Base-by-base conservation (phyloP, 2,797 vertebrate genomes). In the Cossypha polioptera region DNA sequence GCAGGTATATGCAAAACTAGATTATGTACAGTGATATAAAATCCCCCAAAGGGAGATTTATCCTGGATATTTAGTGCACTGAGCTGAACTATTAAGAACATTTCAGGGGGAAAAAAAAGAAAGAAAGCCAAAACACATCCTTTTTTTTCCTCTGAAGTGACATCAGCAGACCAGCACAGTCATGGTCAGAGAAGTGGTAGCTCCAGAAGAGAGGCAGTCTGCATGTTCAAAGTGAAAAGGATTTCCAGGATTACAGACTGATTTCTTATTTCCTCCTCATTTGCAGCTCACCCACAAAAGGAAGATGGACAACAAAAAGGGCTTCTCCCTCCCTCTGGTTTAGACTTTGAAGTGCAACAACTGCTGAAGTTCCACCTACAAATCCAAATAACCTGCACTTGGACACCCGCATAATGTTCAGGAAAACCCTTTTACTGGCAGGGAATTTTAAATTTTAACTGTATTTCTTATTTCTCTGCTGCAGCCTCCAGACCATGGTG, bases 111-210 rank as follows among this genome's bases (percentile, higher is more conserved):
- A 2, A 25, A 40, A 16, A 51, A 19, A 31, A 16, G 8, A 24
- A 26, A 8, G 9, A 12, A 62, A 19, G 1, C 0, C 11, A 45
- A 74, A 48, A 1, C 12, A 13, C 13, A 17, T 61, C 1, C 5
- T 57, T 82, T 82, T 50, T 16, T 85, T 78, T 69, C 21, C 21
- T 75, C 47, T 26, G n/a, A 66, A 33, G 36, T 61, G 43, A 7
- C 28, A 16, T 7, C 5, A 71, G 14, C 51, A 61, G 61, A 61
- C 20, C 22, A 79, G 51, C 51, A 48, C 31, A 9, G 21, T 5
- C 13, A 5, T n/a, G 42, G 17, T 10, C 29, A 38, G 21, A 31
- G 35, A 72, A 13, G 42, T 18, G 28, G 28, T 4, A 62, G 25
- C 57, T 90, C 43, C 47, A 63, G 38, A 53, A 57, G 8, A 67